Conservation (phyloP, 1,140 invertebrate genomes). For the Diabrotica undecimpunctata region DNA sequence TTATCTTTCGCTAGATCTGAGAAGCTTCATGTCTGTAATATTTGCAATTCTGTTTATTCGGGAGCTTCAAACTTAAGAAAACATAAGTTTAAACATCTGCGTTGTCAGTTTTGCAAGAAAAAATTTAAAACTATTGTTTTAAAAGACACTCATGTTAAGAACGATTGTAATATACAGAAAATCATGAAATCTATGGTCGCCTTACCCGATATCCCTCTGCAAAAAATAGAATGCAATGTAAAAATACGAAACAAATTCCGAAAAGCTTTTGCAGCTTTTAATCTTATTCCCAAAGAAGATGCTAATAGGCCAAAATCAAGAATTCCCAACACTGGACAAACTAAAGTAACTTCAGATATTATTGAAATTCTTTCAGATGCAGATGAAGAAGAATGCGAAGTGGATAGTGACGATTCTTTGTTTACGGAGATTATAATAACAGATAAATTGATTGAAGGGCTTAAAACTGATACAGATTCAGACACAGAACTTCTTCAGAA, state of each 20-base stretch:
- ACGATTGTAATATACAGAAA: conserved; percentile 24
- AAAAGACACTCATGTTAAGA: conserved; percentile 24
- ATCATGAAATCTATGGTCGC: conserved; percentile 18
- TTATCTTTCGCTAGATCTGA: conserved; percentile 16
- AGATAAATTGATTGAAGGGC: no score
- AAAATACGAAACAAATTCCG: conserved; percentile 27
- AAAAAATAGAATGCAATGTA: conserved; percentile 22
- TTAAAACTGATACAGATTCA: not conserved
- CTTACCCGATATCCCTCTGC: conserved; percentile 16
- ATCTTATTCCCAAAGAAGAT: not conserved
- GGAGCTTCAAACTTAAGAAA: conserved; percentile 24
- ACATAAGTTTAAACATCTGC: conserved; percentile 26
- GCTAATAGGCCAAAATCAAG: not conserved
- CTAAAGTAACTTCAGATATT: not conserved
- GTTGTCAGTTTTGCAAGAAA: conserved; percentile 32
- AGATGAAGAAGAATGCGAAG: conserved; percentile 1
- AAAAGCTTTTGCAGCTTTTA: conserved; percentile 20
- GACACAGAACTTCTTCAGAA: conserved; percentile 22
- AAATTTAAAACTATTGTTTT: conserved; percentile 23
- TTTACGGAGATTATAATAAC: no score
- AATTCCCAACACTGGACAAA: not conserved
- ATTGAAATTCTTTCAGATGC: conserved; percentile 27
- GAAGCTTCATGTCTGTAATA: conserved; percentile 17
- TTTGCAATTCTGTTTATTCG: conserved; percentile 23
- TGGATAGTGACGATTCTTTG: no score